Evolutionary conservation across 2,113 vertebrate species (phyloP), one percentile per base, ranked within the genome.

Genomic region (Lates calcarifer): DNA sequence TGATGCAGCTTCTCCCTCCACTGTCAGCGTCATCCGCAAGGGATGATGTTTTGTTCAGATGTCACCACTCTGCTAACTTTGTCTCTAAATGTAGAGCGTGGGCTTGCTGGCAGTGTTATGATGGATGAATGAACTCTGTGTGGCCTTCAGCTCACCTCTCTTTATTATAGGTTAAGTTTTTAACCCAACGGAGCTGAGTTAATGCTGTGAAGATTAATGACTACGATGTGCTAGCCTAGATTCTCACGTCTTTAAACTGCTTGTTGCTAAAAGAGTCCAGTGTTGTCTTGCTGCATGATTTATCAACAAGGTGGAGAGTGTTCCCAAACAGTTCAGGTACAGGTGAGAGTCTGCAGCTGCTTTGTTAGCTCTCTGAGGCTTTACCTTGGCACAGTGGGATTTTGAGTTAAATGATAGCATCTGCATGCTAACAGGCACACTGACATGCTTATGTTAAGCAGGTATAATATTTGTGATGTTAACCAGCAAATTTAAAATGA

Each of bases 141-240:
- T 58, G 68, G 76, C 39, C 74, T 77, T 86, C 35, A 74, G 64
- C 26, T 56, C 45, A 66, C 41, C 56, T 81, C 65, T 43, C 58
- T 70, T 29, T 60, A 60, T 76, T 45, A 31, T 61, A 60, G 74
- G 51, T 64, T 35, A 67, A 14, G 22, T 60, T 61, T 55, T 67
- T 26, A 53, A 64, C 53, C 71, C 69, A 29, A 55, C 39, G 61
- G 13, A 49, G 67, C 41, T 43, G 65, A 49, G 20, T 62, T 55
- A 67, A 73, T 53, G 39, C n/a, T 51, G 35, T 22, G n/a, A 67
- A 68, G 71, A 81, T 83, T 45, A 82, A 79, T 82, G 69, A 79
- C 61, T 35, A 5, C 8, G 62, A 56, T 56, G 29, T n/a, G 13
- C 45, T 29, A 43, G 45, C 60, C 18, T 67, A 57, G 4, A 57